Base-by-base conservation (phyloP, 2,113 vertebrate genomes). In the Prinia subflava region DNA sequence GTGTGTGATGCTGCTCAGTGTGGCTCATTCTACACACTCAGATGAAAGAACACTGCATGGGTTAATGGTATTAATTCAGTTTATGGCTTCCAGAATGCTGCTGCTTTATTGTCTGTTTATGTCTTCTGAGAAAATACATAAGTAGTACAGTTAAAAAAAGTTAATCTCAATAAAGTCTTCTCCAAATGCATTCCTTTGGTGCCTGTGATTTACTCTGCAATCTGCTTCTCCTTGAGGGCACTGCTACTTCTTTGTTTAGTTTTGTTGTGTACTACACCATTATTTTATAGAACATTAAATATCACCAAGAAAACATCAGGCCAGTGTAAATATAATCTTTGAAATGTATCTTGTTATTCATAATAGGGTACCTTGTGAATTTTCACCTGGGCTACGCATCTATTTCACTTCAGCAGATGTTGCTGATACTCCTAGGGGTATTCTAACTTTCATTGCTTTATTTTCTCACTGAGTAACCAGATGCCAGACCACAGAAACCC, bases 391-490 rank as follows among this genome's bases (percentile, higher is more conserved):
- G 68, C 70, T 60, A 41, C 7, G 39, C 39, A 80, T 87, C 53
- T 86, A 80, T 78, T 71, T 95, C 44, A 39, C 53, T 92, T 87
- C 47, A 92, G 91, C 96, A 97, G 96, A 91, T 97, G 93, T 93
- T 96, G 39, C 71, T 84, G 67, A 92, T 69, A 25, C 59, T 97
- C 53, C 70, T 87, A 77, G 74, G 80, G 63, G 62, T 71, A 92
- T 94, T 95, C 62, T 92, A 83, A 88, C 68, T 78, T 76, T 83
- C 81, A 83, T 83, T 56, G 85, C 60, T 97, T 94, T 52, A 71
- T 97, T 95, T 96, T 97, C 91, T 95, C 44, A 87, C 68, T 64
- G 83, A 96, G 83, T 52, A 83, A 94, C 89, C 92, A 97, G 94
- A 96, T 96, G 94, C 33, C 89, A 95, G 76, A 35, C 30, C 90